Conservation (phyloP, 1,140 invertebrate genomes). For the Papilio polytes region DNA sequence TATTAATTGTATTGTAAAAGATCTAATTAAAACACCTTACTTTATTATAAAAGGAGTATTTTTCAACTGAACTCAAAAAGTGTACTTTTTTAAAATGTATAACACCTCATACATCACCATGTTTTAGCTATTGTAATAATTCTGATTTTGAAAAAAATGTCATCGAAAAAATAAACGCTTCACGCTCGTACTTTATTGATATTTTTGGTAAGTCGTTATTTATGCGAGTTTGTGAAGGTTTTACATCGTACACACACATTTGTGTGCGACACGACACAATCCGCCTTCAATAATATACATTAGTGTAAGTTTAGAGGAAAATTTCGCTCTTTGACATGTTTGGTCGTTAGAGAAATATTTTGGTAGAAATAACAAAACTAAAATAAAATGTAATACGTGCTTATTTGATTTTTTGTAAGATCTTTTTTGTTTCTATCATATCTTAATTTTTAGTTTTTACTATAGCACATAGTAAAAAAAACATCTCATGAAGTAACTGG, state of each 20-base stretch:
- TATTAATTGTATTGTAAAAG: too few species aligned
- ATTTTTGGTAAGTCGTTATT: slow-evolving; percentile 7
- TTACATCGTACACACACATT: background rate
- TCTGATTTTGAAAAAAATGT: too few species aligned
- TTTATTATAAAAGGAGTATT: too few species aligned
- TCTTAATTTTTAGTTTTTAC: too few species aligned
- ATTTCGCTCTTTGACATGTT: background rate
- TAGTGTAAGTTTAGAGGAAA: background rate
- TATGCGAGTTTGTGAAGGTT: background rate
- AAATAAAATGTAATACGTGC: background rate
- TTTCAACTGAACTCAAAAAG: background rate
- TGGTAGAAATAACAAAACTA: background rate
- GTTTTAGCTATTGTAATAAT: too few species aligned
- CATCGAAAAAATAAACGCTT: background rate
- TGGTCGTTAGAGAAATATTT: background rate
- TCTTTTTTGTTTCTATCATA: too few species aligned
- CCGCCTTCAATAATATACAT: background rate
- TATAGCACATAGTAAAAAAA: too few species aligned
- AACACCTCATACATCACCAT: too few species aligned
- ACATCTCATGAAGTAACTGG: too few species aligned
- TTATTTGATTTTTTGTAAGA: too few species aligned
- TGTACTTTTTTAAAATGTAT: too few species aligned
- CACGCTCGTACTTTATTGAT: slow-evolving; percentile 1
- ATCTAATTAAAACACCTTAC: too few species aligned
- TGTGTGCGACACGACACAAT: background rate